Conservation (phyloP, 2,888 invertebrate genomes). For the Tanaodytes sp. region DNA sequence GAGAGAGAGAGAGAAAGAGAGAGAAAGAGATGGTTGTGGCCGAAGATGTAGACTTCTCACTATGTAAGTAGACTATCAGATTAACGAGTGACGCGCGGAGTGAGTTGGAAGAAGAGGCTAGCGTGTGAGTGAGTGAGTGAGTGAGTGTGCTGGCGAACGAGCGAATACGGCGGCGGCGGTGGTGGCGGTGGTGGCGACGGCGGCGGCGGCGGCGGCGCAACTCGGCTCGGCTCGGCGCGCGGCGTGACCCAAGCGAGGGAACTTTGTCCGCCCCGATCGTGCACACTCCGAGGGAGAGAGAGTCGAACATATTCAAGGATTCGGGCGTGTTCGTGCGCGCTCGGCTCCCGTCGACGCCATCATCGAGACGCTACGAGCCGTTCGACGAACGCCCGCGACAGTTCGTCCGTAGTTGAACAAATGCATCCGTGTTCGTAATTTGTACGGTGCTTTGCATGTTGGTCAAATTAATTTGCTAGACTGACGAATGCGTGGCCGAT, state of each 20-base stretch:
- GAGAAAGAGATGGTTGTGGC: too few relatives aligned
- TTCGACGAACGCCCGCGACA: slow-evolving; percentile 66
- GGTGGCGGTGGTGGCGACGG: too few relatives aligned
- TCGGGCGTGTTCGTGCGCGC: slow-evolving; percentile 48
- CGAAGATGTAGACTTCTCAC: slow-evolving; percentile 28
- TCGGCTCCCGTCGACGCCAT: slow-evolving; percentile 62
- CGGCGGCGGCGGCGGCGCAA: too few relatives aligned
- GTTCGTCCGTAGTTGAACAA: slow-evolving; percentile 64
- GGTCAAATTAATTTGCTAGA: slow-evolving; percentile 19
- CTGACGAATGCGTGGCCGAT: background rate
- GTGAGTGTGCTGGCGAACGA: too few relatives aligned
- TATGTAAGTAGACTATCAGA: slow-evolving; percentile 41
- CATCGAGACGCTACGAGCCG: slow-evolving; percentile 63
- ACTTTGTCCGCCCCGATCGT: slow-evolving; percentile 42
- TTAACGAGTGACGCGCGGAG: slow-evolving; percentile 41
- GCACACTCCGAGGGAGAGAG: slow-evolving; percentile 15
- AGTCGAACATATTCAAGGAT: slow-evolving; percentile 35
- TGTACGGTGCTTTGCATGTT: slow-evolving; percentile 56
- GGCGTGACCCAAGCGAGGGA: slow-evolving; percentile 38
- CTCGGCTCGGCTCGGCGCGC: too few relatives aligned
- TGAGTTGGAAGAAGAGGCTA: slow-evolving; percentile 40
- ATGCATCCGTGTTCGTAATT: slow-evolving; percentile 71
- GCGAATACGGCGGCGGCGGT: too few relatives aligned
- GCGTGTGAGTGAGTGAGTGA: too few relatives aligned
- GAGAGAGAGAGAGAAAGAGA: too few relatives aligned